Evolutionary conservation across 2,888 invertebrate species (phyloP), one percentile per base, ranked within the genome.

Genomic region (Macrophya alboannulata): DNA sequence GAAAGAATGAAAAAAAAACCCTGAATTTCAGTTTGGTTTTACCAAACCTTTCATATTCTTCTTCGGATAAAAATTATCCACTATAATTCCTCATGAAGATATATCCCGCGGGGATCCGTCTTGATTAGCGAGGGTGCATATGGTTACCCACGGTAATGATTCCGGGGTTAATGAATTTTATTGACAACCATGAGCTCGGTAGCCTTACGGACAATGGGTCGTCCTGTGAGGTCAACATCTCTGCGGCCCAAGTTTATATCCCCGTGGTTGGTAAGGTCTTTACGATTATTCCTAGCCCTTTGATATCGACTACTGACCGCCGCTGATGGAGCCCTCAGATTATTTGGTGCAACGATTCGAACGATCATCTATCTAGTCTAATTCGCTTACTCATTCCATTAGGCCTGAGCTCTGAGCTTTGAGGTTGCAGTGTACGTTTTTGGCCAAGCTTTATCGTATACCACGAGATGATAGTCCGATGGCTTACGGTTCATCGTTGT

Each of bases 331-430:
- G 65, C 68, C 68, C 68, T 83, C 83, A 37, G 83, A 68, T 40
- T 68, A 68, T 81, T 62, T 17, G 83, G 68, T 48, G 43, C 17
- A 59, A 17, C 83, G 68, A 83, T 83, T 83, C 48, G 48, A 68
- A 31, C 83, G 25, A 83, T 83, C 85, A 72, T 59, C 55, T 40
- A 77, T 81, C 71, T 62, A 15, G 48, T 43, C 68, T 81, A 43
- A 81, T 72, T 85, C 85, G 85, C 81, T 82, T 72, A 81, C 68
- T 85, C 81, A 68, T 85, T 82, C 85, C 85, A 85, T 85, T 72
- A 85, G 81, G 55, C 48, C 37, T 31, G 43, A 37, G 79, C 43
- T 62, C 37, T 31, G 43, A 37, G 79, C 43, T 62, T 77, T 84
- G 25, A 55, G 45, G 76, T 40, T 77, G 43, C 72, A 74, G 72